Base-by-base conservation (phyloP, 1,140 invertebrate species). In the Oedothorax gibbosus region DNA sequence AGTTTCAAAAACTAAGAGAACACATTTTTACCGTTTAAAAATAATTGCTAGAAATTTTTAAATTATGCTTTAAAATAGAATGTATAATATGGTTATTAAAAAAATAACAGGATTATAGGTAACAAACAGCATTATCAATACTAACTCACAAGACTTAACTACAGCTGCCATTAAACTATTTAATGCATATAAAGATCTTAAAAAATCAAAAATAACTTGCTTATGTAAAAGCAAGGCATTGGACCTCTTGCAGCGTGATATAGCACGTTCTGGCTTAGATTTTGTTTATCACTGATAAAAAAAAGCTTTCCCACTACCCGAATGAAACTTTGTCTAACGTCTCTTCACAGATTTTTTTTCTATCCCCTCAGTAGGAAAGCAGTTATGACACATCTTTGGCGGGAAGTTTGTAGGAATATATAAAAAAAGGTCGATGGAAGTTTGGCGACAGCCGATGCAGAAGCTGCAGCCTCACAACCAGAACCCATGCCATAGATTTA, bases 341-440 rank as follows among this genome's bases (percentile, higher is more conserved):
- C 50, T 64, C 50, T 64, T 35, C 49, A 50, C 49, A 60, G 53
- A 15, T 77, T 77, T 77, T 21, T 75, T 60, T 75, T 75, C 51
- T 60, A 9, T 66, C 64, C 72, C 11, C 49, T 50, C 60, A 51
- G 57, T 49, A 15, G 72, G 54, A 50, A n/a, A 51, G 75, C 65
- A 57, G 60, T 77, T 77, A 77, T 50, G 75, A 77, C 75, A 77
- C 75, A 50, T 77, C 75, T 21, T 64, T 77, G 75, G 75, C 20
- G 4, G 72, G 75, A 21, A 77, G 7, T 64, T 77, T 75, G 72
- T 57, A 50, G 75, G 64, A 51, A 51, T 53, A 18, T 21, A 14
- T 51, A 56, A 20, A 66, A 57, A 75, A 60, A 53, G 53, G 18
- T 57, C 72, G 68, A 71, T 71, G 54, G 68, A 18, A 60, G 60